Percentiles rank a stretch among this genome's conserved stretches.
Evolutionary conservation across 1,140 invertebrate genomes (phyloP).

Genomic region (Drosophila nigromelanica): DNA sequence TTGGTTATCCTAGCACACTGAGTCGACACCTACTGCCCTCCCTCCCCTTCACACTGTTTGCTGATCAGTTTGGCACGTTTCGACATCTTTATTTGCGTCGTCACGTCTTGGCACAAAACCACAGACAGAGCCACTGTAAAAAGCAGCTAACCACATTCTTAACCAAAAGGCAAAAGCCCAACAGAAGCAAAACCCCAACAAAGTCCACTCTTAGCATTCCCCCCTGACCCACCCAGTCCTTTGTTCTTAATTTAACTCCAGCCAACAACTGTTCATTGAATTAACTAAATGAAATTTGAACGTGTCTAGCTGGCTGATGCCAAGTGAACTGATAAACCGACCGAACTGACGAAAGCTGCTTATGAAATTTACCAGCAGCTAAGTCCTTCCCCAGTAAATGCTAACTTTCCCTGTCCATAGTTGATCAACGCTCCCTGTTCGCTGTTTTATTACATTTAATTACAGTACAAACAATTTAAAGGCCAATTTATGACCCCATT

Average conservation of each 20-base stretch:
- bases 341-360: conserved; percentile 11
- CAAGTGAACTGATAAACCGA: conserved; percentile 32
- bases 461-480: conserved; percentile 60
- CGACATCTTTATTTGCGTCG: conserved; percentile 49
- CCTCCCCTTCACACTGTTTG: background rate
- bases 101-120: conserved; percentile 44
- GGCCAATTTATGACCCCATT: conserved; percentile 68
- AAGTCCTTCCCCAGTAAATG: conserved; percentile 1
- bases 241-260: conserved; percentile 3
- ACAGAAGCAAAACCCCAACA: conserved; percentile 7
- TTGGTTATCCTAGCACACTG: conserved; percentile 10
- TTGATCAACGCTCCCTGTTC: conserved; percentile 5
- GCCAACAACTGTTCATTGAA: conserved; percentile 49
- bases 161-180: conserved; percentile 10
- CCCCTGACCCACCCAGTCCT: background rate
- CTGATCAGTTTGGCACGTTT: conserved; percentile 38
- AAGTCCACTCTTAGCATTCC: background rate
- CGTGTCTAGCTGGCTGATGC: conserved; percentile 54
- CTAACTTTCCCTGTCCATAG: background rate
- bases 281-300: conserved; percentile 80
- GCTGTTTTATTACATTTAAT: conserved; percentile 67
- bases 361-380: conserved; percentile 30
- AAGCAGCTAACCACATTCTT: conserved; percentile 28
- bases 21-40: background rate
- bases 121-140: conserved; percentile 33